Evolutionary conservation across 2,797 vertebrate species (phyloP).

Genomic region (Crocidura indochinensis): DNA sequence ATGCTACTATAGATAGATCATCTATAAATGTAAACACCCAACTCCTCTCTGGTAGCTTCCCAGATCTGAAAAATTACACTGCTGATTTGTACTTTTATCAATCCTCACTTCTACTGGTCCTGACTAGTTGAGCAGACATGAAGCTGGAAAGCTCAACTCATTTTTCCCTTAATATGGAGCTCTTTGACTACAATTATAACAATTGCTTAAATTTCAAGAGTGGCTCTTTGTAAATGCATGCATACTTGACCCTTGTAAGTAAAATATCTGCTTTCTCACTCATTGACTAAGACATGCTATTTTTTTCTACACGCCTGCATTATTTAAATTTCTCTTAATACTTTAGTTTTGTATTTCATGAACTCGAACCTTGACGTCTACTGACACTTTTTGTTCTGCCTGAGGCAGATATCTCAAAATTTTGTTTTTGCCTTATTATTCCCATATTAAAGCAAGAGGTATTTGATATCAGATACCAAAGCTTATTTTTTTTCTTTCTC

Average conservation of each 20-base stretch:
- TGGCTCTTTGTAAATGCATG: background rate
- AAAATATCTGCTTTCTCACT: constrained; percentile 50
- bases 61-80: constrained; percentile 25
- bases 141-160: constrained; percentile 5
- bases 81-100: constrained; percentile 36
- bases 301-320: background rate
- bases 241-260: constrained; percentile 27
- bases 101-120: background rate
- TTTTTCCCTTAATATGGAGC: background rate
- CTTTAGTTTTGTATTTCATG: background rate
- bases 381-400: background rate
- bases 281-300: constrained; percentile 6
- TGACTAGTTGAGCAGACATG: background rate
- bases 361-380: constrained; percentile 26
- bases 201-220: constrained; percentile 8
- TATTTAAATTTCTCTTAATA: constrained; percentile 34
- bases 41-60: background rate
- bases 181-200: constrained; percentile 37
- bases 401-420: constrained; percentile 30
- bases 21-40: background rate
- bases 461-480: constrained; percentile 15
- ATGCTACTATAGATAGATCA: background rate
- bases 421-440: constrained; percentile 32
- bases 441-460: background rate
- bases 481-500: constrained; percentile 8